phyloP scores from a whole-genome alignment of 2,113 vertebrate species.

The Chauna torquata region DNA sequence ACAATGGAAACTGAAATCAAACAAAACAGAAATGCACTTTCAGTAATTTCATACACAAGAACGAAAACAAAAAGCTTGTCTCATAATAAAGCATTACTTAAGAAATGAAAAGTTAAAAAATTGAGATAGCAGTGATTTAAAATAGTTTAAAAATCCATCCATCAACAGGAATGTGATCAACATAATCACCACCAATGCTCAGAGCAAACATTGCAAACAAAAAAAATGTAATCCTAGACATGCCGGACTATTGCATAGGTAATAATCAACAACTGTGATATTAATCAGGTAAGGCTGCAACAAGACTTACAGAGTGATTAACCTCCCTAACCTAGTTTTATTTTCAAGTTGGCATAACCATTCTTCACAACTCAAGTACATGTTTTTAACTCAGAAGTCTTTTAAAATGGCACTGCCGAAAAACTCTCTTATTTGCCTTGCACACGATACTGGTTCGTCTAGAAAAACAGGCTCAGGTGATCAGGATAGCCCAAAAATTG shows the following conservation, averaged over 20 bases:
- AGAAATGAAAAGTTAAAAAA: not conserved
- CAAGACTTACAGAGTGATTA: not conserved
- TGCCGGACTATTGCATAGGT: not conserved
- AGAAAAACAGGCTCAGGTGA: not conserved
- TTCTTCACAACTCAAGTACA: not conserved
- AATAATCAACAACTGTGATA: not conserved
- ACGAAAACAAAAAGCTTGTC: not conserved
- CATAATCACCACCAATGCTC: not conserved
- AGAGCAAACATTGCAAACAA: not conserved
- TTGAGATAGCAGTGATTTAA: not conserved
- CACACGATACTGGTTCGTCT: not conserved
- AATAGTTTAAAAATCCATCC: not conserved
- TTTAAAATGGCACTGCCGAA: not conserved
- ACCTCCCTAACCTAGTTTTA: not conserved
- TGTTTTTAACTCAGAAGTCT: not conserved
- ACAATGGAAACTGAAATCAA: constrained; percentile 92
- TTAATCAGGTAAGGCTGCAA: not conserved
- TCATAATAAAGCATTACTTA: not conserved
- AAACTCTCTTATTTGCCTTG: not conserved
- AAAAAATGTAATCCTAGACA: not conserved
- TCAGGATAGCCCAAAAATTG: not conserved
- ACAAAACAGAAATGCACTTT: constrained; percentile 39
- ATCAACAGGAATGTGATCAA: not conserved
- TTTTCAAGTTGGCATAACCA: not conserved
- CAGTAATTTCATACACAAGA: not conserved